phyloP scores from a whole-genome alignment of 2,113 vertebrate genomes.

The Eretmochelys imbricata region DNA sequence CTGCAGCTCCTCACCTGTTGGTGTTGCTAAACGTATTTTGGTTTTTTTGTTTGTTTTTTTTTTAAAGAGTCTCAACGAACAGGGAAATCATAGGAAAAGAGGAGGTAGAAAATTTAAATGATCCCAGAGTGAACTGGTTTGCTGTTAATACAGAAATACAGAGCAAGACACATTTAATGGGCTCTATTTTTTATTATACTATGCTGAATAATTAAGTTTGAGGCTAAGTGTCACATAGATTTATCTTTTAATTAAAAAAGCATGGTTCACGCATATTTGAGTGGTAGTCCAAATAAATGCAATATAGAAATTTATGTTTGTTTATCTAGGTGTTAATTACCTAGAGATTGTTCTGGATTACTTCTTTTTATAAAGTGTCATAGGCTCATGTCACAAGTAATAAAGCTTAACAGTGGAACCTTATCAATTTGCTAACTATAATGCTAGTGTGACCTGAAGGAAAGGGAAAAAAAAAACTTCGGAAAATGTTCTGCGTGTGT shows the following conservation, averaged over 20 bases:
- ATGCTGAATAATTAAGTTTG: slow-evolving; percentile 99
- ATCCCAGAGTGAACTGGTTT: slow-evolving; percentile 96
- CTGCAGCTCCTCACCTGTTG: slow-evolving; percentile 80
- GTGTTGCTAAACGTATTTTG: slow-evolving; percentile 62
- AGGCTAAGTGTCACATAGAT: slow-evolving; percentile 99
- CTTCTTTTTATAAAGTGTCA: slow-evolving; percentile 93
- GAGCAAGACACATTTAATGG: slow-evolving; percentile 99
- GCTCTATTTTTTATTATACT: slow-evolving; percentile 99
- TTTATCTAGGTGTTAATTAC: slow-evolving; percentile 99
- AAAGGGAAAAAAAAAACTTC: slow-evolving; percentile 64
- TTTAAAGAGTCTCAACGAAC: slow-evolving; percentile 48
- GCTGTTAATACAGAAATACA: slow-evolving; percentile 99
- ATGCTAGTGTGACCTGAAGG: slow-evolving; percentile 75
- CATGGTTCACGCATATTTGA: slow-evolving; percentile 99
- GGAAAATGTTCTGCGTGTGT: slow-evolving; percentile 61
- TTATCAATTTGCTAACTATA: slow-evolving; percentile 86
- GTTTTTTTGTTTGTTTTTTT: neutral
- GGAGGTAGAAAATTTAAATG: slow-evolving; percentile 92
- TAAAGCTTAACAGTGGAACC: slow-evolving; percentile 92
- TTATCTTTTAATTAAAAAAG: slow-evolving; percentile 99
- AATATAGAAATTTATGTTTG: slow-evolving; percentile 99
- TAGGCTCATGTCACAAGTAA: slow-evolving; percentile 90
- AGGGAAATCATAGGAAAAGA: slow-evolving; percentile 77
- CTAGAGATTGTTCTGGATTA: slow-evolving; percentile 98
- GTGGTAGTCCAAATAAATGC: slow-evolving; percentile 99